phyloP scores from a whole-genome alignment of 2,888 invertebrate genomes.

The Aphodius sticticus region DNA sequence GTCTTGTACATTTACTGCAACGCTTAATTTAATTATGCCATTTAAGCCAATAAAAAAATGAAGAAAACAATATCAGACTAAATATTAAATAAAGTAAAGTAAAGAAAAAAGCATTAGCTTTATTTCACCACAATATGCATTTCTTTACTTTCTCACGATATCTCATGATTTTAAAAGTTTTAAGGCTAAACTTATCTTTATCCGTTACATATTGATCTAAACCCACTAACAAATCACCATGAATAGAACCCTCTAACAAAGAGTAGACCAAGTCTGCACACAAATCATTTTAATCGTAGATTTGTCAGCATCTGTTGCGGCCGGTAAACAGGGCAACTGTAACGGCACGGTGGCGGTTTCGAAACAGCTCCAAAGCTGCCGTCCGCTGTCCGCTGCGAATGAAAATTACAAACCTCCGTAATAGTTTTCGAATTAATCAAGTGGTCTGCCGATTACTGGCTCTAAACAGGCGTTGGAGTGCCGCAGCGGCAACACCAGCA shows the following conservation, averaged over 20 bases:
- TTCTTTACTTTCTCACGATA: no score
- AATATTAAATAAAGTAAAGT: no score
- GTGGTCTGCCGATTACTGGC: conserved; percentile 4
- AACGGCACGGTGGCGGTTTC: background rate
- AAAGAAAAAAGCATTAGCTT: no score
- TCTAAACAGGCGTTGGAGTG: background rate
- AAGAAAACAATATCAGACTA: no score
- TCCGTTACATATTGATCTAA: no score
- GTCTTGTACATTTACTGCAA: no score
- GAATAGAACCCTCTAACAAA: background rate
- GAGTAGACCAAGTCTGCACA: background rate
- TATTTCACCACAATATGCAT: no score
- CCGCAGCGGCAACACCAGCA: background rate
- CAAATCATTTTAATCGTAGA: conserved; percentile 19
- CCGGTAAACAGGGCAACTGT: background rate
- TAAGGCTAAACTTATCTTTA: no score
- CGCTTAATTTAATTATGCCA: no score
- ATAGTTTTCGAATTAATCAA: conserved; percentile 23
- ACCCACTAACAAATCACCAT: no score
- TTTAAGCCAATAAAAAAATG: no score
- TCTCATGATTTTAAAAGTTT: no score
- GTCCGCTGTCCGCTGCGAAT: background rate
- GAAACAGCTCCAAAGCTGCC: background rate
- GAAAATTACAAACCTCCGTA: conserved; percentile 15
- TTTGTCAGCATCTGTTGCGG: background rate